Evolutionary conservation across 2,797 vertebrate genomes (phyloP).

Genomic region (Alosa sapidissima): DNA sequence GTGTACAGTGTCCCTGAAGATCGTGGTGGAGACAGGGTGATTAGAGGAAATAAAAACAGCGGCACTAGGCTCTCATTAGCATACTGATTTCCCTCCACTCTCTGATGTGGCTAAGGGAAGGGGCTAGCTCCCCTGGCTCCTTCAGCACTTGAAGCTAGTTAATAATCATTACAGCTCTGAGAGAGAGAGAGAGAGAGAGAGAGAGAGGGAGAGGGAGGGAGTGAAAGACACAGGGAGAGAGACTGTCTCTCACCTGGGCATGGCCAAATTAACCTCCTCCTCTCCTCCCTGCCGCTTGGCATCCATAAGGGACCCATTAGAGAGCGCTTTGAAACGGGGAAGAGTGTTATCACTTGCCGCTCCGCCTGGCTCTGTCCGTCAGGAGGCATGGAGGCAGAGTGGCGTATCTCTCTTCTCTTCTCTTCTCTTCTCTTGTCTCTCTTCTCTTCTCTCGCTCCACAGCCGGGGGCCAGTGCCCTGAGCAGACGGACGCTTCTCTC

Average conservation of each 20-base stretch:
- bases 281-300: conserved; percentile 49
- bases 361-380: conserved; percentile 53
- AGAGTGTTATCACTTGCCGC: conserved; percentile 41
- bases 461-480: conserved; percentile 19
- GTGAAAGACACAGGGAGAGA: conserved; percentile 28
- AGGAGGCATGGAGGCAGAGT: conserved; percentile 33
- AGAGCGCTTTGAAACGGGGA: conserved; percentile 47
- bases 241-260: conserved; percentile 57
- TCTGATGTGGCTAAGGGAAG: conserved; percentile 49
- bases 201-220: conserved; percentile 39
- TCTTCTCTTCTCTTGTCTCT: not conserved
- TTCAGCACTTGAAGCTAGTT: conserved; percentile 60
- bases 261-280: conserved; percentile 59
- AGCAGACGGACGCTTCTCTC: conserved; percentile 29
- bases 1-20: conserved; percentile 56
- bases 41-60: conserved; percentile 62
- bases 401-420: not conserved
- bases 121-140: conserved; percentile 52
- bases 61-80: conserved; percentile 55
- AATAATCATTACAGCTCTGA: conserved; percentile 57
- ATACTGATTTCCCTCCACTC: conserved; percentile 60
- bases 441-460: conserved; percentile 15
- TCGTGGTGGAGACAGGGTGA: conserved; percentile 52
- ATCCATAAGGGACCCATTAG: conserved; percentile 59
- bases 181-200: conserved; percentile 44